Evolutionary conservation across 1,140 invertebrate species (phyloP).

Genomic region (Drosophila arawakana): DNA sequence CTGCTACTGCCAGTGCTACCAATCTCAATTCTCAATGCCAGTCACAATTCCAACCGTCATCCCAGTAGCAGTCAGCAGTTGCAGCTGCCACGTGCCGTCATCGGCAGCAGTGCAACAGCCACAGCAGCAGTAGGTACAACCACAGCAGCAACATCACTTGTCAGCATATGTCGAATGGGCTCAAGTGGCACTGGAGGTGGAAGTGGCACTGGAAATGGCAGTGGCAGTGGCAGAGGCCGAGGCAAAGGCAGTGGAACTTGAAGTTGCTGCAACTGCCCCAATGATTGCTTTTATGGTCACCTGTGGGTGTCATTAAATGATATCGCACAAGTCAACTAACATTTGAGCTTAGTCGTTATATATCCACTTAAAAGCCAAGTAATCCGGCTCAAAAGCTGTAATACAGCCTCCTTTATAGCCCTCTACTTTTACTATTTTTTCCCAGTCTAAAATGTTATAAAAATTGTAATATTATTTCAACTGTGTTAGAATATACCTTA

Average conservation of each 20-base stretch:
- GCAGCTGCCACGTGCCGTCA: slow-evolving; percentile 56
- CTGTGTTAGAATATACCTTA: neutral
- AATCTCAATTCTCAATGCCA: slow-evolving; percentile 2
- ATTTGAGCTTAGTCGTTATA: neutral
- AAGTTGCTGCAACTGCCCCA: slow-evolving; percentile 13
- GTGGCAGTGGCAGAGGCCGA: slow-evolving; percentile 55
- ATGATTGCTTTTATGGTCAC: slow-evolving; percentile 46
- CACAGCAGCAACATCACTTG: slow-evolving; percentile 60
- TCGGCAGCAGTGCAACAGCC: slow-evolving; percentile 19
- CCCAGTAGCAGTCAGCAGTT: slow-evolving; percentile 23
- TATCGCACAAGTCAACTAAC: slow-evolving; percentile 59
- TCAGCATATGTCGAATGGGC: slow-evolving; percentile 73
- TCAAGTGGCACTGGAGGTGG: slow-evolving; percentile 61
- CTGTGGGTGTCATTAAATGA: slow-evolving; percentile 64
- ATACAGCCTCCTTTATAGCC: neutral
- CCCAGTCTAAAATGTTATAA: neutral
- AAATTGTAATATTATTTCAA: neutral
- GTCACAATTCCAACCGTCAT: neutral
- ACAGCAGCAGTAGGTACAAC: slow-evolving; percentile 24
- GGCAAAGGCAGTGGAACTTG: slow-evolving; percentile 22
- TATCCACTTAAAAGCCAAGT: neutral
- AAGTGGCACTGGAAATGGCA: slow-evolving; percentile 32
- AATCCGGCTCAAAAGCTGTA: neutral
- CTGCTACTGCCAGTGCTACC: neutral
- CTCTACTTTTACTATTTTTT: neutral